Base-by-base conservation (phyloP, 2,888 invertebrate species). In the Acrocyrtus sp. region DNA sequence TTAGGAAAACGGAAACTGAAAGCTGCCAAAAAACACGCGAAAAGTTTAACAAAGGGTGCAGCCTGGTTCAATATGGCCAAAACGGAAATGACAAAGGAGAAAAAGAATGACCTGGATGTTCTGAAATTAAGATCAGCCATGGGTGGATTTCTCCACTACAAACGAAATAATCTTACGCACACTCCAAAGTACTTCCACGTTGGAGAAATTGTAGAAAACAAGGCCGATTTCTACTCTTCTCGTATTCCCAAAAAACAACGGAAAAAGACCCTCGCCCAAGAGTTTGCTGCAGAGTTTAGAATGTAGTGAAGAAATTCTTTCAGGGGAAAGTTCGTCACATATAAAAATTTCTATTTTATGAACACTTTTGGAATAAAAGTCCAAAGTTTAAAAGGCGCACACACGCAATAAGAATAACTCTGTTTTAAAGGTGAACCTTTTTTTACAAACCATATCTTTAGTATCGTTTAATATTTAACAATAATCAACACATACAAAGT, bases 131-230 rank as follows among this genome's bases (percentile, higher is more conserved):
- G 98, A 81, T 92, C 94, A 0, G 93, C 89, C 0, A 85, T 98
- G 12, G 92, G 98, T 86, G 94, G 96, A 0, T 96, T 96, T 84
- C 91, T 91, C 79, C 98, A 97, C 85, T 98, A 98, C 86, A 97
- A 97, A 85, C 93, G 93, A 82, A 95, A 94, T 84, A 94, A 95
- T 83, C 87, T 92, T 79, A 91, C 92, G 85, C 90, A 89, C 1
- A 83, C 95, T 34, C 97, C 98, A 0, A 98, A 97, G 85, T 97
- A 94, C 84, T 98, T 98, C 85, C 94, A 95, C 88, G 93, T 94
- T 79, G 88, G 87, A 21, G 84, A 83, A 41, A 85, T 88, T 26
- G 87, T 95, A 82, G 96, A 96, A 83, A 90, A 92, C 15, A 89
- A 95, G 0, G 85, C 93, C 53, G 98, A 98, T 84, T 95, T 92